A percentile compares a stretch with the other conserved stretches of the same genome.
These are phyloP conservation scores for Syrista parreyssii DNA, from an alignment of 2,888 invertebrate species.

Conservation along the genomic window DNA sequence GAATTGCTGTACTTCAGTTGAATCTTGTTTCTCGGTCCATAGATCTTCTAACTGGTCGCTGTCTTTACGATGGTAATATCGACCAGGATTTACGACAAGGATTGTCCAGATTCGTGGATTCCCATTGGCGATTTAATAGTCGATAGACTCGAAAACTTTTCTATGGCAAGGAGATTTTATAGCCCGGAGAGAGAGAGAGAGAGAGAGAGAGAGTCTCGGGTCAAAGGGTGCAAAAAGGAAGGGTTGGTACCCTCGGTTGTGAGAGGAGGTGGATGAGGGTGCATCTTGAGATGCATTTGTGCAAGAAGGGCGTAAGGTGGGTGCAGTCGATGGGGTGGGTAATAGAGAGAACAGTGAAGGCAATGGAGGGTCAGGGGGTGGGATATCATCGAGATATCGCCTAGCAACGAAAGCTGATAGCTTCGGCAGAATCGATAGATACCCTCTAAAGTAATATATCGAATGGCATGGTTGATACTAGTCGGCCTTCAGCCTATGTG, in stretches of 20 bases:
- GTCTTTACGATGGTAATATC: not conserved
- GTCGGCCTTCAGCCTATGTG: not conserved
- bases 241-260: not conserved
- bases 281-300: not conserved
- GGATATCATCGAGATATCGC: slow-evolving; percentile 58
- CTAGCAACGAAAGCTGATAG: slow-evolving; percentile 63
- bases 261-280: not conserved
- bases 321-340: not conserved
- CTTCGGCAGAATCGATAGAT: slow-evolving; percentile 55
- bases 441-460: slow-evolving; percentile 51
- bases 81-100: not conserved
- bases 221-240: not conserved
- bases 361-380: slow-evolving; percentile 23
- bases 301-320: not conserved
- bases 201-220: no score
- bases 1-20: not conserved
- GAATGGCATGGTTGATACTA: slow-evolving; percentile 7
- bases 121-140: not conserved
- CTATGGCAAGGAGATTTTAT: not conserved
- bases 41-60: not conserved
- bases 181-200: not conserved
- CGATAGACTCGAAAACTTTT: not conserved
- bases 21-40: not conserved
- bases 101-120: not conserved
- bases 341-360: slow-evolving; percentile 14